Conservation (phyloP, 2,888 invertebrate genomes). For the Eumerus sabulonum region DNA sequence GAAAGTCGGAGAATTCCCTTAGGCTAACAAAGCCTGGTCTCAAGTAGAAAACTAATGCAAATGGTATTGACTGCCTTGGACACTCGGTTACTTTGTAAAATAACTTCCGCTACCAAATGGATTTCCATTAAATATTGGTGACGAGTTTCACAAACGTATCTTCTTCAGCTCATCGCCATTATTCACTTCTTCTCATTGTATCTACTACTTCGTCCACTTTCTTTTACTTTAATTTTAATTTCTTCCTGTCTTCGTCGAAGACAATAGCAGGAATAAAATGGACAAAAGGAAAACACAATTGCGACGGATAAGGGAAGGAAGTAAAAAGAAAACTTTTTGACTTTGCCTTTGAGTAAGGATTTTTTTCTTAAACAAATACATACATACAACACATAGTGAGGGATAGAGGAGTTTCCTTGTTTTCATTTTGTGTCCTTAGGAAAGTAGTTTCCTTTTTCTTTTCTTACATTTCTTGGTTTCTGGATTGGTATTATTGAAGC, state of each 20-base stretch:
- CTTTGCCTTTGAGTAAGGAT: slow-evolving; percentile 55
- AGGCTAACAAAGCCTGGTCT: slow-evolving; percentile 2
- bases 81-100: slow-evolving; percentile 54
- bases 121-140: slow-evolving; percentile 60
- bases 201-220: too few relatives aligned
- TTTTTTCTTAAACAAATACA: slow-evolving; percentile 31
- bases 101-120: slow-evolving; percentile 62
- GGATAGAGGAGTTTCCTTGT: slow-evolving; percentile 17
- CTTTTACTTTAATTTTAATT: slow-evolving; percentile 48
- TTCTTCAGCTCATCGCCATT: slow-evolving; percentile 45
- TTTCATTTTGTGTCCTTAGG: slow-evolving; percentile 1
- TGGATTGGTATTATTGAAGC: slow-evolving; percentile 43
- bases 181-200: slow-evolving; percentile 54
- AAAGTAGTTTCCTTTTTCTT: slow-evolving; percentile 35
- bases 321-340: slow-evolving; percentile 44
- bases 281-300: slow-evolving; percentile 12
- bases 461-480: slow-evolving; percentile 4
- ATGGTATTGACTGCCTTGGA: slow-evolving; percentile 40
- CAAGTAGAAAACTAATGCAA: slow-evolving; percentile 19
- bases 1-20: background rate
- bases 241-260: slow-evolving; percentile 35
- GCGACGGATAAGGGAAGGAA: background rate
- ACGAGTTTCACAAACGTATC: slow-evolving; percentile 40
- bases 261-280: slow-evolving; percentile 23
- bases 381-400: slow-evolving; percentile 28